Conservation (phyloP, 2,797 vertebrate species). For the Euthynnus affinis region DNA sequence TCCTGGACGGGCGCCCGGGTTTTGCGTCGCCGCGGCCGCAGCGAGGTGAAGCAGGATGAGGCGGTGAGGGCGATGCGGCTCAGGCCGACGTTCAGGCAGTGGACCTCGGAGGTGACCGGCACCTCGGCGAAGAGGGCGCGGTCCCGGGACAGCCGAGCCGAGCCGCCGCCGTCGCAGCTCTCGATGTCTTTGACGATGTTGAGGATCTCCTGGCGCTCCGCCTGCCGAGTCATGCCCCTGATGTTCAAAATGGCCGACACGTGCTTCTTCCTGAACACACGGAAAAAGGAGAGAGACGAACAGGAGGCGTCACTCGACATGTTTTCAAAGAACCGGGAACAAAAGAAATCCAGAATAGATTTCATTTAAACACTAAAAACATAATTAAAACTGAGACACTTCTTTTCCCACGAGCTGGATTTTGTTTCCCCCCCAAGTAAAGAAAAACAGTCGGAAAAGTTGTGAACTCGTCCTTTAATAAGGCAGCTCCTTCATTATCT, state of each 20-base stretch:
- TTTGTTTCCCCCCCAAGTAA: too few relatives aligned
- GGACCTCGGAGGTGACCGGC: constrained; percentile 87
- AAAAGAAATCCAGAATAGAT: too few relatives aligned
- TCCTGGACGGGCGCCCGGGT: constrained; percentile 62
- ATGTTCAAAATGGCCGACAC: constrained; percentile 92
- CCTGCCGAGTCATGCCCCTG: constrained; percentile 86
- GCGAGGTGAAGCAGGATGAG: constrained; percentile 78
- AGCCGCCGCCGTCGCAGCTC: constrained; percentile 63
- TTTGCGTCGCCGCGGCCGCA: constrained; percentile 72
- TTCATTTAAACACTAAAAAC: too few relatives aligned
- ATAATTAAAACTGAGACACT: too few relatives aligned
- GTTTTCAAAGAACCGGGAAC: not conserved
- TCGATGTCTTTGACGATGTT: constrained; percentile 91
- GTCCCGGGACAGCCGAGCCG: constrained; percentile 71
- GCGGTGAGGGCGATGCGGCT: constrained; percentile 85
- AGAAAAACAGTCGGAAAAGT: too few relatives aligned
- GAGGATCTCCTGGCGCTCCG: constrained; percentile 90
- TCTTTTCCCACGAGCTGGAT: too few relatives aligned
- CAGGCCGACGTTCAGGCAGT: constrained; percentile 86
- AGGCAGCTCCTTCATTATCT: not conserved
- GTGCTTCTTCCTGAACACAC: constrained; percentile 87
- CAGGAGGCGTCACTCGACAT: not conserved
- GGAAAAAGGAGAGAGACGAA: not conserved
- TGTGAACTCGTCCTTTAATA: too few relatives aligned
- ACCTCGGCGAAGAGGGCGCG: constrained; percentile 90